Base-by-base conservation (phyloP, 1,140 invertebrate species). In the Fopius arisanus region DNA sequence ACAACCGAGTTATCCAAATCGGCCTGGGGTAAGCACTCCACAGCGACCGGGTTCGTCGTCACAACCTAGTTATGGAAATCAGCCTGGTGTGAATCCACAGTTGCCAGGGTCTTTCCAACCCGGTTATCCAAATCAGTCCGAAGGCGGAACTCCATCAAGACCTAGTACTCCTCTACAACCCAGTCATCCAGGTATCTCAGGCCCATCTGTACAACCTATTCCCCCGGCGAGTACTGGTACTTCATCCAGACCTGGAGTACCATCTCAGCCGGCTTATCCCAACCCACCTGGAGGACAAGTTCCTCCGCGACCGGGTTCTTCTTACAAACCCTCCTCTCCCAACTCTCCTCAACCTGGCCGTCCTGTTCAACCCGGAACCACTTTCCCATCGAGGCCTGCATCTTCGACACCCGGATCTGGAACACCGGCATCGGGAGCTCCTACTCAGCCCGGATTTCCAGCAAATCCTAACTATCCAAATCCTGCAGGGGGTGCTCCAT, bases 1-100 rank as follows among this genome's bases (percentile, higher is more conserved):
- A 75, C 79, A 80, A 73, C 83, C 83, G 26, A 83, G 82, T 31
- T 74, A 78, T 62, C 83, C 71, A 1, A 67, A 65, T 69, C 40
- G 51, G 29, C 54, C 54, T 2, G 26, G 26, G 3, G 12, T 19
- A 2, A 10, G 12, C 5, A 59, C 54, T 16, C 29, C 63, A 10
- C 26, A 66, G 2, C 88, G 85, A 84, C 29, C 67, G 28, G 70
- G 66, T 6, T 12, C 26, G 5, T 29, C 67, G 41, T 21, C 26
- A 19, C 54, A 29, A 28, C 31, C 70, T 37, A 37, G 51, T 59
- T 51, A 59, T 29, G 51, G 51, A 23, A 29, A 28, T 16, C 28
- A 70, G n/a, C 66, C 67, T 16, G 75, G 33, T 26, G 33, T 12
- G 7, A 16, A 12, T 51, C 23, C 23, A 12, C 7, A 29, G 77